These are phyloP conservation scores for Drosophila putrida DNA, from an alignment of 2,888 invertebrate genomes.

Conservation along the genomic window DNA sequence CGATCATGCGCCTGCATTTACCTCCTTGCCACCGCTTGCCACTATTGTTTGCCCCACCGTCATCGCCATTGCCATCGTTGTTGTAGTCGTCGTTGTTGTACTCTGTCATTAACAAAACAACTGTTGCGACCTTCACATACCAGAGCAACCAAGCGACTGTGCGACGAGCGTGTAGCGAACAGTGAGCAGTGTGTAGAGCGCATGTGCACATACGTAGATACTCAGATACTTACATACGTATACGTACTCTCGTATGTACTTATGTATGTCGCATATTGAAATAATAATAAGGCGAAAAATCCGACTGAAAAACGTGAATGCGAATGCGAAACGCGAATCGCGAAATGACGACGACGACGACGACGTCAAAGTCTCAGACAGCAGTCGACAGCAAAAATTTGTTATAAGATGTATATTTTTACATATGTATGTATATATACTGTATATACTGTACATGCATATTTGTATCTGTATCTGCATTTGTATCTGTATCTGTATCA, in stretches of 20 bases:
- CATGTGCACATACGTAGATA: constrained; percentile 57
- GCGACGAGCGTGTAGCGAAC: constrained; percentile 47
- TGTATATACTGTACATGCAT: constrained; percentile 20
- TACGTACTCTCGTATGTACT: constrained; percentile 9
- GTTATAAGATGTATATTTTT: constrained; percentile 50
- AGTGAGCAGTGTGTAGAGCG: constrained; percentile 49
- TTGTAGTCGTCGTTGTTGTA: constrained; percentile 60
- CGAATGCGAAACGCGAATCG: constrained; percentile 65
- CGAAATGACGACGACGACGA: constrained; percentile 56
- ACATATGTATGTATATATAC: constrained; percentile 5
- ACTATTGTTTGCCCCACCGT: constrained; percentile 30
- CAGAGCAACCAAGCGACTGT: constrained; percentile 84
- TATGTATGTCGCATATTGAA: constrained; percentile 64
- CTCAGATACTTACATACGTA: constrained; percentile 35
- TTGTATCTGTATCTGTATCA: constrained; percentile 57
- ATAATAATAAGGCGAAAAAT: constrained; percentile 81
- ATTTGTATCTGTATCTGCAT: constrained; percentile 25
- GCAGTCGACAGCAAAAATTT: constrained; percentile 68
- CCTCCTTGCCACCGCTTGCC: constrained; percentile 1
- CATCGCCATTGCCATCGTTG: constrained; percentile 37
- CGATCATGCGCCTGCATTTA: constrained; percentile 34
- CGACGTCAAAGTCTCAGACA: constrained; percentile 73
- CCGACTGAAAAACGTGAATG: constrained; percentile 77
- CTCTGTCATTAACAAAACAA: constrained; percentile 85
- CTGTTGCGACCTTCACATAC: constrained; percentile 85